phyloP scores from a whole-genome alignment of 1,140 invertebrate species.

The Solenopsis invicta region DNA sequence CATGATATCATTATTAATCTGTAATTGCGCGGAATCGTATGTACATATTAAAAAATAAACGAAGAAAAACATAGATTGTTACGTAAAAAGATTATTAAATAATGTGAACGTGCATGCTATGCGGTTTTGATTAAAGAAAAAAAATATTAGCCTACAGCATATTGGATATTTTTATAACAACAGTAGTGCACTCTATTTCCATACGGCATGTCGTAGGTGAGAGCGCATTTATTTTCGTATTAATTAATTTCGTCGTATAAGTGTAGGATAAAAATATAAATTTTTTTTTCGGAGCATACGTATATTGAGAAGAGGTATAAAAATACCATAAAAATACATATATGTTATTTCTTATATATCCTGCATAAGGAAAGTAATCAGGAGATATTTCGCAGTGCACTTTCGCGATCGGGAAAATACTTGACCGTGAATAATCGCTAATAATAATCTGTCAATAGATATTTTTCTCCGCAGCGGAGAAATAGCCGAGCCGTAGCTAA shows the following conservation, averaged over 20 bases:
- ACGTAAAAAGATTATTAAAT: neutral
- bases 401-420: slow-evolving; percentile 34
- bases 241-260: slow-evolving; percentile 26
- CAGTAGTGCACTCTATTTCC: neutral
- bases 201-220: neutral
- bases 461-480: slow-evolving; percentile 29
- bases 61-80: neutral
- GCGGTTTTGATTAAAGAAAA: neutral
- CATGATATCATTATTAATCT: neutral
- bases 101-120: neutral
- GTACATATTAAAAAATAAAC: neutral
- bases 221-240: neutral
- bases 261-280: neutral
- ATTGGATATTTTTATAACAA: slow-evolving; percentile 14
- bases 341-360: neutral
- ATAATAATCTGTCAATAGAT: slow-evolving; percentile 61
- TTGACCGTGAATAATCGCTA: slow-evolving; percentile 44
- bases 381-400: neutral
- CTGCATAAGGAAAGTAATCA: slow-evolving; percentile 10
- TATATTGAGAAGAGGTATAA: neutral
- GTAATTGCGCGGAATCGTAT: neutral
- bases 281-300: neutral
- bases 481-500: slow-evolving; percentile 31
- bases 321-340: neutral
- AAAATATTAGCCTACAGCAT: neutral